Base-by-base conservation (phyloP, 2,113 vertebrate species). In the Fukomys damarensis region DNA sequence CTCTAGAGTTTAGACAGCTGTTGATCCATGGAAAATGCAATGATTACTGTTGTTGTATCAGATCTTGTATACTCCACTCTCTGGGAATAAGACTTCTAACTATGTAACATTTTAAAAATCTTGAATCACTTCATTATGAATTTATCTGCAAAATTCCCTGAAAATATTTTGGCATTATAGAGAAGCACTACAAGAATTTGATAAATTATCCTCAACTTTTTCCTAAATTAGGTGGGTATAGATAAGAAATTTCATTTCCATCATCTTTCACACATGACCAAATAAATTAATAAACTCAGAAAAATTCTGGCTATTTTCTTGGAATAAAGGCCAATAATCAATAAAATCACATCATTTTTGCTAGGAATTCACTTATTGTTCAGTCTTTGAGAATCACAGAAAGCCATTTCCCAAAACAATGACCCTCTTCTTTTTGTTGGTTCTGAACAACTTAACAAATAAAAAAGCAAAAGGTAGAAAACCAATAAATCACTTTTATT, bases 231-330 rank as follows among this genome's bases (percentile, higher is more conserved):
- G 22, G 79, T 81, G 20, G 11, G 17, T 58, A 2, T 87, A 30
- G 65, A 90, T 52, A 68, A 91, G 32, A 89, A 87, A 87, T 94
- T 6, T 86, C 13, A 68, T 82, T 70, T 65, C 26, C 41, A 79
- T 79, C 68, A 85, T 16, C 35, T 85, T 94, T 80, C 16, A 80
- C 41, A 49, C n/a, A 63, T n/a, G 20, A 68, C 20, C 46, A 84
- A 95, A 84, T 88, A 87, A 82, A 63, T 68, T 49, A 82, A 95
- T 12, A 52, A 1, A 68, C 20, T 86, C 52, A 74, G 52, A 93
- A 89, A 17, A 5, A 84, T 81, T 58, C 82, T 12, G 49, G 2
- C 11, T 92, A 24, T 1, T 38, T 84, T 88, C 58, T 89, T 43
- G 13, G 13, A 92, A 70, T 87, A 68, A 92, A 76, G 30, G 80